Evolutionary conservation across 2,888 invertebrate species (phyloP).

Genomic region (Andrena flavipes): DNA sequence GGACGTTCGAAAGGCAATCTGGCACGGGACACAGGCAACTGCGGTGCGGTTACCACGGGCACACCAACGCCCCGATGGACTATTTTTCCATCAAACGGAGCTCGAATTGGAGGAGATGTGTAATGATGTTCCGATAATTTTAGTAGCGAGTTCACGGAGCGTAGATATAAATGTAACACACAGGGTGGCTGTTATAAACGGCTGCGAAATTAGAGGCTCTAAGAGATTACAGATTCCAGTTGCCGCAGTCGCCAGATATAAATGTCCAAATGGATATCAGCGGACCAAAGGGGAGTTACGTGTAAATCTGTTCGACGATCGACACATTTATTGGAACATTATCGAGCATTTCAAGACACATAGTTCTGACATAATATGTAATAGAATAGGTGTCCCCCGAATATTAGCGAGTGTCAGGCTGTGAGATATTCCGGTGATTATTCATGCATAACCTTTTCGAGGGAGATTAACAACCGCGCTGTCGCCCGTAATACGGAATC

Average conservation of each 20-base stretch:
- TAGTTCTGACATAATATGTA: constrained; percentile 38
- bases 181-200: too few species aligned
- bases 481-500: constrained; percentile 11
- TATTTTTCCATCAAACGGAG: too few species aligned
- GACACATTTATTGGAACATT: constrained; percentile 51
- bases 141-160: too few species aligned
- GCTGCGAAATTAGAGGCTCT: too few species aligned
- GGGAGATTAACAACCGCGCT: constrained; percentile 39
- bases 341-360: constrained; percentile 42
- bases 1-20: not conserved
- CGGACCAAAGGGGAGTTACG: constrained; percentile 4
- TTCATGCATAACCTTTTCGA: constrained; percentile 45
- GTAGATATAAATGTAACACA: too few species aligned
- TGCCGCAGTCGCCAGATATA: not conserved
- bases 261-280: not conserved
- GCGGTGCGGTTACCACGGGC: too few species aligned
- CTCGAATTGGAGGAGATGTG: too few species aligned
- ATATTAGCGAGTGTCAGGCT: constrained; percentile 48
- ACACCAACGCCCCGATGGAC: too few species aligned
- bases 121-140: too few species aligned
- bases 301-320: constrained; percentile 45
- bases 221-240: too few species aligned
- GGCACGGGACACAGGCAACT: not conserved
- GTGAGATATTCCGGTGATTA: constrained; percentile 49
- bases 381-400: constrained; percentile 42